phyloP scores from a whole-genome alignment of 2,797 vertebrate species.

The Agapornis canus region DNA sequence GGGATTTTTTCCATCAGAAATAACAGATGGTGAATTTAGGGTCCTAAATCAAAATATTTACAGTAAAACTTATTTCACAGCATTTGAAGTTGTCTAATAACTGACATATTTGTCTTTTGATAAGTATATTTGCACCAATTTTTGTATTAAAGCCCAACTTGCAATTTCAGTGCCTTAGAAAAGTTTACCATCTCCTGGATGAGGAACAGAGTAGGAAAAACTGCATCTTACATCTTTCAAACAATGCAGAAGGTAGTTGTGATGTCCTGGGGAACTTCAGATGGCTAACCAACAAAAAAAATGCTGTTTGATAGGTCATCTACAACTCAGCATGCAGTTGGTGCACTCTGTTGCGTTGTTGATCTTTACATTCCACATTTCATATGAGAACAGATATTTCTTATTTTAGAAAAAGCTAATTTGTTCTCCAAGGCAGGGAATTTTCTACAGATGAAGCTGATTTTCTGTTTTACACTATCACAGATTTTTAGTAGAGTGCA shows the following conservation, averaged over 20 bases:
- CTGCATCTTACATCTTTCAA: background rate
- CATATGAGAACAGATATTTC: background rate
- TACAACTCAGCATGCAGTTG: background rate
- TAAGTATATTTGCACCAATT: background rate
- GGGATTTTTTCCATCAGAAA: background rate
- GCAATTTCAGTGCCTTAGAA: background rate
- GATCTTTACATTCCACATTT: background rate
- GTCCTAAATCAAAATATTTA: slow-evolving; percentile 45
- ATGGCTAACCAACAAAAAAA: background rate
- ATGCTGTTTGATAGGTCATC: background rate
- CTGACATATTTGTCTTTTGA: slow-evolving; percentile 15
- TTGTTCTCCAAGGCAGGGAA: background rate
- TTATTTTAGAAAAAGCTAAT: background rate
- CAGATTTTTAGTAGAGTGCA: background rate
- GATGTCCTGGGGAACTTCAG: background rate
- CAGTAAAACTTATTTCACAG: slow-evolving; percentile 6
- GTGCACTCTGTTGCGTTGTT: background rate
- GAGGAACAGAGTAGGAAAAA: background rate
- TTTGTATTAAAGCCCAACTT: background rate
- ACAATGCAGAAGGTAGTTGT: background rate
- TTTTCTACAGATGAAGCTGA: background rate
- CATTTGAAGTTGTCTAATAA: slow-evolving; percentile 24
- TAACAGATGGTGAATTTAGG: slow-evolving; percentile 41
- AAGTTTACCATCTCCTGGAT: background rate
- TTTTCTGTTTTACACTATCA: background rate